Evolutionary conservation across 2,797 vertebrate species (phyloP).

Genomic region (Gila robusta): DNA sequence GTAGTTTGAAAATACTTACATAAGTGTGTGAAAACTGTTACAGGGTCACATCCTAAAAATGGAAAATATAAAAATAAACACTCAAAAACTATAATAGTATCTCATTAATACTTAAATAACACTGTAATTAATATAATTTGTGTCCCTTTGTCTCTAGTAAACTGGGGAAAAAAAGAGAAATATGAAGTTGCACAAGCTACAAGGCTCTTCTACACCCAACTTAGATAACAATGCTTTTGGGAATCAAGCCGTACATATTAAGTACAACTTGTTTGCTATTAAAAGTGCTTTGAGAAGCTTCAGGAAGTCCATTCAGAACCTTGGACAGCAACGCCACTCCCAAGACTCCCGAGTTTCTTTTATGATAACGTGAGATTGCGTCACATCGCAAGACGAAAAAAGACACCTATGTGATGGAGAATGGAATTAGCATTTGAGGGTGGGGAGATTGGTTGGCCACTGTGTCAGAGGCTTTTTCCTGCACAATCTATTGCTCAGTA

Average conservation of each 20-base stretch:
- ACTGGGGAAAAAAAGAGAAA: not conserved
- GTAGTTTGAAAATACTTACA: not conserved
- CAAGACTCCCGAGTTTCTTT: not conserved
- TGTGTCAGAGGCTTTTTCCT: slow-evolving; percentile 60
- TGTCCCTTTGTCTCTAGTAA: not conserved
- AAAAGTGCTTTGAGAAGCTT: slow-evolving; percentile 18
- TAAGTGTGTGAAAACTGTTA: not conserved
- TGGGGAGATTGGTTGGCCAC: slow-evolving; percentile 50
- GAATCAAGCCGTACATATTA: not conserved
- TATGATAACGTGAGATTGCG: slow-evolving; percentile 9
- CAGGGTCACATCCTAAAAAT: not conserved
- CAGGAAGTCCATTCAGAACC: slow-evolving; percentile 54
- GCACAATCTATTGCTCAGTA: slow-evolving; percentile 53
- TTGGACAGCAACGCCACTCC: slow-evolving; percentile 45
- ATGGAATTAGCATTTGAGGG: slow-evolving; percentile 47
- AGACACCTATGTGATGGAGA: slow-evolving; percentile 30
- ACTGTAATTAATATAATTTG: too few species aligned
- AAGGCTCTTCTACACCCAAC: not conserved
- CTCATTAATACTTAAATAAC: too few species aligned
- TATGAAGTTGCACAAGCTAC: not conserved
- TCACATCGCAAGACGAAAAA: slow-evolving; percentile 5
- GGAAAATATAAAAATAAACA: not conserved
- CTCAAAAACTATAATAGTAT: not conserved
- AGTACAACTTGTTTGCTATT: not conserved
- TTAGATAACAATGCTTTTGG: not conserved